Evolutionary conservation across 2,797 vertebrate species (phyloP).

Genomic region (Buphagus erythrorhynchus): DNA sequence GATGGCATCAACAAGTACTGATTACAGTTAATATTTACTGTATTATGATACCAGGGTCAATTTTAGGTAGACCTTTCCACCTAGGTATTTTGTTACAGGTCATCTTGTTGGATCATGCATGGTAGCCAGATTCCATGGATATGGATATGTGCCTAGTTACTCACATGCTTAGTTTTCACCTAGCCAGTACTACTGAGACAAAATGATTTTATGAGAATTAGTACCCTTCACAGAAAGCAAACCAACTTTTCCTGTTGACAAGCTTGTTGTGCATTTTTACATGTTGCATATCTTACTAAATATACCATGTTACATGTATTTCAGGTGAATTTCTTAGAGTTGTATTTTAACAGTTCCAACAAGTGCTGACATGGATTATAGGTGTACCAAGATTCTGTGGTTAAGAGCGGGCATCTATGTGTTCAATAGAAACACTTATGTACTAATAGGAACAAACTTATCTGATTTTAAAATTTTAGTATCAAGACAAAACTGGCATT

Average conservation of each 20-base stretch:
- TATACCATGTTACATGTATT: not conserved
- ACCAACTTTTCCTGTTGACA: not conserved
- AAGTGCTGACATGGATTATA: not conserved
- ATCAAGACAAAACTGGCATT: not conserved
- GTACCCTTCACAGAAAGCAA: not conserved
- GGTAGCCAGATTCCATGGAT: not conserved
- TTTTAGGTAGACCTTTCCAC: conserved; percentile 48
- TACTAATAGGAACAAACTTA: not conserved
- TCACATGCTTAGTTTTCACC: not conserved
- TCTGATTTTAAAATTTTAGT: not conserved
- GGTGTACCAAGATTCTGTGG: not conserved
- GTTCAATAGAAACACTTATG: not conserved
- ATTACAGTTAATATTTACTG: not conserved
- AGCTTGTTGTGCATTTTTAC: not conserved
- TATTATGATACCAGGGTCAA: not conserved
- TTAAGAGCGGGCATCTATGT: not conserved
- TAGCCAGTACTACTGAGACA: not conserved
- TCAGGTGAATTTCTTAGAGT: not conserved
- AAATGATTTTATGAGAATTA: not conserved
- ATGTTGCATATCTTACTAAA: not conserved
- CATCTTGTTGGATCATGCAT: conserved; percentile 5
- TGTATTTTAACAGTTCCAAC: not conserved
- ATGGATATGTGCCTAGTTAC: not conserved
- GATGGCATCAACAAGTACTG: not conserved
- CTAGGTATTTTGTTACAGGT: conserved; percentile 41